Conservation (phyloP, 1,140 invertebrate species). For the Drepana arcuata region DNA sequence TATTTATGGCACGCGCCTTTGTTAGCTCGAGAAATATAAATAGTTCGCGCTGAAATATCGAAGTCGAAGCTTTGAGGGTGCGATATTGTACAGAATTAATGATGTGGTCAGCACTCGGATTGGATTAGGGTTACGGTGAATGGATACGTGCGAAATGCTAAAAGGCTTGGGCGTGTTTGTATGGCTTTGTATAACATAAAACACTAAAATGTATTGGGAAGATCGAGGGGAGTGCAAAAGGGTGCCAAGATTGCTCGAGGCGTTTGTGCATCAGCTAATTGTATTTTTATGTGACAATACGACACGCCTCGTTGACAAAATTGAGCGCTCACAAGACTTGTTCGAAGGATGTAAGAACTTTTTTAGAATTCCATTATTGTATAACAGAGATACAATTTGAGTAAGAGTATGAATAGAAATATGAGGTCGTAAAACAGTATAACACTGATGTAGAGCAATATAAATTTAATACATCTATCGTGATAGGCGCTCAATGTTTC, state of each 20-base stretch:
- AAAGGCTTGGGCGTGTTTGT: slow-evolving; percentile 44
- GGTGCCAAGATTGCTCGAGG: slow-evolving; percentile 8
- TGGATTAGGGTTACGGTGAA: slow-evolving; percentile 48
- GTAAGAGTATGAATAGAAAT: too few species aligned
- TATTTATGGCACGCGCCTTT: slow-evolving; percentile 60
- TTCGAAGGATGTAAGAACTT: too few species aligned
- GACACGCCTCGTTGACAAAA: too few species aligned
- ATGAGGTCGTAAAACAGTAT: slow-evolving; percentile 30
- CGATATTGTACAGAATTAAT: slow-evolving; percentile 66
- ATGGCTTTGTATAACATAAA: slow-evolving; percentile 55
- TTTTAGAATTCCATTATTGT: too few species aligned
- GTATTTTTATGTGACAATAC: slow-evolving; percentile 13
- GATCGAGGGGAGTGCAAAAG: slow-evolving; percentile 21
- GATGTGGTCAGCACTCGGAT: slow-evolving; percentile 61
- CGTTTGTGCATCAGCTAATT: slow-evolving; percentile 19
- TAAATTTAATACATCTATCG: slow-evolving; percentile 26
- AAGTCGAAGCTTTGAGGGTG: slow-evolving; percentile 47
- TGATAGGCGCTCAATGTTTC: slow-evolving; percentile 22
- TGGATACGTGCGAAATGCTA: slow-evolving; percentile 40
- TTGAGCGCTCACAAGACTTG: too few species aligned
- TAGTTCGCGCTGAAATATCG: slow-evolving; percentile 61
- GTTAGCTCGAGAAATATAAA: slow-evolving; percentile 64
- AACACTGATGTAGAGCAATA: slow-evolving; percentile 35
- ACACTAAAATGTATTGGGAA: slow-evolving; percentile 45
- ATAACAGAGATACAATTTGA: too few species aligned